Evolutionary conservation across 1,140 invertebrate species (phyloP), one percentile per base, ranked within the genome.

Genomic region (Sesamia nonagrioides): DNA sequence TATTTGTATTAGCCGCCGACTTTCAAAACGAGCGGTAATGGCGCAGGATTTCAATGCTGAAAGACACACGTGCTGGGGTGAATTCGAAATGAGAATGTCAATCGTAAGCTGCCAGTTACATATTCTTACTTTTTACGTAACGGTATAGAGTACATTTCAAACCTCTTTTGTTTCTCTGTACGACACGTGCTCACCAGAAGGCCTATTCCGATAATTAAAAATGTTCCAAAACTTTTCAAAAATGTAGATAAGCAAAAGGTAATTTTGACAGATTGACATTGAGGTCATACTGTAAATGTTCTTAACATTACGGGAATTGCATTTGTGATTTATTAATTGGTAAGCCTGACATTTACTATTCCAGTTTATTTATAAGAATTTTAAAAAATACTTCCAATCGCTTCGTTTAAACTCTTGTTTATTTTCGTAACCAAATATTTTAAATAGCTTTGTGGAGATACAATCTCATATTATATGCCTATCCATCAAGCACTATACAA

Each of bases 21-120:
- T 7, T 58, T 58, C 7, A 5, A 21, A 54, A 21, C 17, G 21
- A 4, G 1, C 27, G 11, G 54, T 27, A 18, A 66, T 7, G 8
- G 37, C 17, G n/a, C 61, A 66, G 18, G 37, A 66, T 60, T 66
- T 66, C 61, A 42, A 66, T 18, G 21, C 61, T 66, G 61, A 66
- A 42, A 37, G 37, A 66, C 60, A 63, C 61, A 66, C 37, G 37
- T 21, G 37, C 3, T 21, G 37, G 61, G 61, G 37, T 66, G 61
- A 66, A 66, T 66, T 66, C 37, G 17, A 66, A 66, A 66, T 66
- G 42, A 66, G 61, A 66, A 66, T 42, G 61, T 66, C 7, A 66
- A 66, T 35, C n/a, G 61, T 66, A 42, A 21, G 17, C 37, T 66
- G 61, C 61, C 61, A 66, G 61, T 42, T 66, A 42, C 3, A 37